These are phyloP conservation scores for Sitta carolinensis DNA, from an alignment of 2,797 vertebrate species.

Conservation along the genomic window DNA sequence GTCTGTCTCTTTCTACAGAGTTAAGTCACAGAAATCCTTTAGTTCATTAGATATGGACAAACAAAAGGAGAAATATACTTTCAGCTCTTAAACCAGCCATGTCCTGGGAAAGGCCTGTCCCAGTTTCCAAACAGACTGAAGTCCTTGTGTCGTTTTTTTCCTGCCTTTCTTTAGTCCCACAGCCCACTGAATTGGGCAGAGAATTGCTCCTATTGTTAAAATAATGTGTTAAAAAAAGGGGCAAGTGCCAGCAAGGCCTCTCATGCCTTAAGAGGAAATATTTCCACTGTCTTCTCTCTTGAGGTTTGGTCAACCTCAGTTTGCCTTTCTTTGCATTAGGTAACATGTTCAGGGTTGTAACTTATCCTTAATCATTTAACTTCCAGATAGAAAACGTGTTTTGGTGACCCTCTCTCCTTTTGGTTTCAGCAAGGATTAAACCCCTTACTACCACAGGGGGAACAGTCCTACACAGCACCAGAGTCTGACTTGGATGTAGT, in stretches of 20 bases:
- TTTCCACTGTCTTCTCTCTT: not conserved
- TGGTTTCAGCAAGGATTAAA: not conserved
- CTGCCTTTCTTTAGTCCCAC: not conserved
- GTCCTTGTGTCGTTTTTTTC: not conserved
- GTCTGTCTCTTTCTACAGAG: not conserved
- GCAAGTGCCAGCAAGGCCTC: not conserved
- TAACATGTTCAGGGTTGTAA: not conserved
- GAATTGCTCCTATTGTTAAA: not conserved
- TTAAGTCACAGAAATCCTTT: not conserved
- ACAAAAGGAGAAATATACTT: not conserved
- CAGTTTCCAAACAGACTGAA: not conserved
- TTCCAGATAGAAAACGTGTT: not conserved
- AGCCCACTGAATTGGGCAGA: not conserved
- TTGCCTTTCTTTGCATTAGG: not conserved
- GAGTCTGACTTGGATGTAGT: not conserved
- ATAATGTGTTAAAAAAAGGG: not conserved
- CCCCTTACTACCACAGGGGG: not conserved
- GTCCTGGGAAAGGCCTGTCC: not conserved
- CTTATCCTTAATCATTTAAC: not conserved
- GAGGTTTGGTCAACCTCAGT: not conserved
- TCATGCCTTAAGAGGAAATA: not conserved
- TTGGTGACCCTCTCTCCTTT: not conserved
- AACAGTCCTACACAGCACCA: not conserved
- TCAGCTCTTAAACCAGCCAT: not conserved
- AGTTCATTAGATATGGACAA: constrained; percentile 1